These are phyloP conservation scores for Cryptosula pallasiana DNA, from an alignment of 2,888 invertebrate genomes.

Conservation along the genomic window DNA sequence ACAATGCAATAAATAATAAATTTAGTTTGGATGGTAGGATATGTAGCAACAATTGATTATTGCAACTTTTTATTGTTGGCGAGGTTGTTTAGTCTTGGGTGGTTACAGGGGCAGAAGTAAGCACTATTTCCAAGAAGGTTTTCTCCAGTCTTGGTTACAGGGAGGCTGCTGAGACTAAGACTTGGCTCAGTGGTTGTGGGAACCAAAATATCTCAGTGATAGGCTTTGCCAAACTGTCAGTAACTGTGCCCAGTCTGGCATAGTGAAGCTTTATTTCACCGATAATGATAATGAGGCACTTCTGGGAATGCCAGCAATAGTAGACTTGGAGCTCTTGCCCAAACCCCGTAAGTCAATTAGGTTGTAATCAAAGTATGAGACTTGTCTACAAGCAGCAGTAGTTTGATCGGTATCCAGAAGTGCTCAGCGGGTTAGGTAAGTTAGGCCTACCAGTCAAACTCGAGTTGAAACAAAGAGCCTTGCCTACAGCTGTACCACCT, in stretches of 20 bases:
- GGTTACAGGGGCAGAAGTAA: constrained; percentile 18
- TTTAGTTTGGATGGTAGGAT: background rate
- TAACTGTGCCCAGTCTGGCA: background rate
- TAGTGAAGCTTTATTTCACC: background rate
- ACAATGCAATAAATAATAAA: background rate
- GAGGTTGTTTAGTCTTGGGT: background rate
- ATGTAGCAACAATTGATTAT: background rate
- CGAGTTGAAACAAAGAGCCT: background rate
- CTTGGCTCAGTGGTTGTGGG: background rate
- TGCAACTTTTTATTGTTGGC: background rate
- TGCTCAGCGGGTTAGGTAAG: background rate
- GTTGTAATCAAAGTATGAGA: background rate
- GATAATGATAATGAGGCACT: background rate
- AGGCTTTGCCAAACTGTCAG: background rate
- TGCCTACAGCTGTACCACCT: background rate
- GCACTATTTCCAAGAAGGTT: background rate
- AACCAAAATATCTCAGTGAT: background rate
- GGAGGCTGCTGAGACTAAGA: background rate
- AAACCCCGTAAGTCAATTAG: background rate
- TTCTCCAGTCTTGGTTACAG: background rate
- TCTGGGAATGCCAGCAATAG: constrained; percentile 2
- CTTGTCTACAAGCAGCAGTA: background rate
- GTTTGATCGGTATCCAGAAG: background rate
- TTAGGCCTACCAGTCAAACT: background rate
- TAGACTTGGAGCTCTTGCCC: background rate